Base-by-base conservation (phyloP, 2,797 vertebrate species). In the Lepilemur ruficaudatus region DNA sequence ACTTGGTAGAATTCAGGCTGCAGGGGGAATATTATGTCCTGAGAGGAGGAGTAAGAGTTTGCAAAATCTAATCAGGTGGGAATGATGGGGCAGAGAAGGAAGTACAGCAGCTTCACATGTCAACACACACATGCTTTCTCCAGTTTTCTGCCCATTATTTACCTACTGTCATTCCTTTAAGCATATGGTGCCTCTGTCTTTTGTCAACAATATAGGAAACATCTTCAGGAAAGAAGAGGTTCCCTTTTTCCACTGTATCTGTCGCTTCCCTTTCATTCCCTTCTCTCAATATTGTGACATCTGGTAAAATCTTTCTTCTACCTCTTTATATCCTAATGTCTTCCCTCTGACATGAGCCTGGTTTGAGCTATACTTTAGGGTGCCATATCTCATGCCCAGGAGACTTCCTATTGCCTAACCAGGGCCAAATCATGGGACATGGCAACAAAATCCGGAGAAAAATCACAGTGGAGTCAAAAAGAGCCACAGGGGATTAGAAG, bases 1-100 rank as follows among this genome's bases (percentile, higher is more conserved):
- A 98, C 98, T 98, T 98, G 97, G 98, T 97, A 97, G 98, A 98
- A 98, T 98, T 98, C 94, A 97, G 98, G 98, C 98, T 97, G 86
- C 55, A 12, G 94, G 95, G 86, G 88, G 94, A 61, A 95, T 97
- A 97, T 96, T 96, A 96, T 97, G 91, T 89, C 96, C 79, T 96
- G 94, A 97, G 97, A 95, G 97, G 95, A 97, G 97, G 89, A 76
- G 88, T 91, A 63, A 96, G 90, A 96, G 86, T 76, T 89, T 92
- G 87, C 43, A 94, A 85, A 95, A 93, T 93, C 95, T 72, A 43
- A 0, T 32, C 18, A 85, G 81, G 87, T 85, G 75, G 72, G 20
- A 50, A 6, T 1, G 28, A 57, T 2, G 17, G 20, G 57, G 3
- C 1, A 79, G 41, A 30, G 17, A 22, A 95, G 7, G 17, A 6